Percentiles rank a stretch among this genome's conserved stretches.
Evolutionary conservation across 2,888 invertebrate genomes (phyloP).

Genomic region (Aleiodes alternator): DNA sequence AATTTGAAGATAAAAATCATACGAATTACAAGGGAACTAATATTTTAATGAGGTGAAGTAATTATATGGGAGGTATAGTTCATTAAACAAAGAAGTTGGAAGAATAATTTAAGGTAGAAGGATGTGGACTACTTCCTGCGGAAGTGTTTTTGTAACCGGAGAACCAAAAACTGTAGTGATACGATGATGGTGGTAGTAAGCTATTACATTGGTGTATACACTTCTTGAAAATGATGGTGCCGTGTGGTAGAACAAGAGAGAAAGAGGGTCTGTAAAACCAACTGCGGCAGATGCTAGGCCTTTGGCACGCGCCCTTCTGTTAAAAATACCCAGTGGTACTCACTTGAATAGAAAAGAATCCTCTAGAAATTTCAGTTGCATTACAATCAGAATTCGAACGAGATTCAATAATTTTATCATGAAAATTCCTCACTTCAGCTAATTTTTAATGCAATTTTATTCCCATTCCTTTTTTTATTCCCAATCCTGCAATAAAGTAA

Average conservation of each 20-base stretch:
- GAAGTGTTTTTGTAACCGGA: constrained; percentile 72
- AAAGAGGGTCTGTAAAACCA: constrained; percentile 66
- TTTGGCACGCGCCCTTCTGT: constrained; percentile 73
- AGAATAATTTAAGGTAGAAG: constrained; percentile 52
- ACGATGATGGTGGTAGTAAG: constrained; percentile 54
- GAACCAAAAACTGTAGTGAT: constrained; percentile 48
- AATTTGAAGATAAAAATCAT: too few species aligned
- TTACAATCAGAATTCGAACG: constrained; percentile 14
- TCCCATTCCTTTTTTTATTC: too few species aligned
- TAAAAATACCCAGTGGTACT: constrained; percentile 61
- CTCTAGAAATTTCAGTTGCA: constrained; percentile 33
- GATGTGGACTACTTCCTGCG: constrained; percentile 70
- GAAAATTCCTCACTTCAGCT: background rate
- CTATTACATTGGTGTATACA: constrained; percentile 3
- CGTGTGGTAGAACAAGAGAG: constrained; percentile 59
- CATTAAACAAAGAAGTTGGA: constrained; percentile 8
- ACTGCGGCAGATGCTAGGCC: constrained; percentile 70
- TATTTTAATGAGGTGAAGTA: background rate
- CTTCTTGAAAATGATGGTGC: constrained; percentile 30
- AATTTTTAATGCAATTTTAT: too few species aligned
- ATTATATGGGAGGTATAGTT: background rate
- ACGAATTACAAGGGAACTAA: too few species aligned
- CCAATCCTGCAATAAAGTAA: too few species aligned
- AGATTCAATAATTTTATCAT: background rate
- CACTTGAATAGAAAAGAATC: constrained; percentile 53